These are phyloP conservation scores for Synanthedon formicaeformis DNA, from an alignment of 2,888 invertebrate species.

Conservation along the genomic window DNA sequence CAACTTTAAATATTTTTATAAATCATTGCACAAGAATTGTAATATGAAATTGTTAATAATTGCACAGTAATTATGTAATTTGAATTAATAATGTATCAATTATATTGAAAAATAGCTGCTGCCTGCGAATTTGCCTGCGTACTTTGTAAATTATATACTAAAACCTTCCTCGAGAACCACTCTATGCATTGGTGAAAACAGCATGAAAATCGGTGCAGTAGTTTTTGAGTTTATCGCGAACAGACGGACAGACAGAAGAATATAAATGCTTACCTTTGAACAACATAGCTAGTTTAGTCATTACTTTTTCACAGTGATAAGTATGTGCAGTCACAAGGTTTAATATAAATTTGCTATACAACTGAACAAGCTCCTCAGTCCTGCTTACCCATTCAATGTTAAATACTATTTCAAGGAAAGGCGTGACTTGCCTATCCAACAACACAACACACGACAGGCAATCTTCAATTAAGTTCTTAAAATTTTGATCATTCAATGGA, in stretches of 20 bases:
- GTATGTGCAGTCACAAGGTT: constrained; percentile 56
- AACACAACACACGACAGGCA: constrained; percentile 49
- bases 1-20: background rate
- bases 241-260: too few species aligned
- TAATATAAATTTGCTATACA: constrained; percentile 45
- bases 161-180: too few species aligned
- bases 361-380: constrained; percentile 32
- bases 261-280: constrained; percentile 43
- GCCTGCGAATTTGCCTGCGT: too few species aligned
- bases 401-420: constrained; percentile 48
- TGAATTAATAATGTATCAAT: too few species aligned
- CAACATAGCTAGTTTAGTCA: constrained; percentile 40
- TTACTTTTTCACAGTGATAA: constrained; percentile 50
- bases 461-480: constrained; percentile 46
- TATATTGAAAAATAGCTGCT: too few species aligned
- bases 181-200: too few species aligned
- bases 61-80: too few species aligned
- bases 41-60: background rate
- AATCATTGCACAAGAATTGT: constrained; percentile 1
- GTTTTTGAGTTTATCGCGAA: too few species aligned
- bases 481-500: constrained; percentile 52
- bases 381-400: constrained; percentile 47
- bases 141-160: too few species aligned
- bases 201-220: too few species aligned
- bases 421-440: constrained; percentile 41